Conservation (phyloP, 2,797 vertebrate species). For the Antennarius maculatus region DNA sequence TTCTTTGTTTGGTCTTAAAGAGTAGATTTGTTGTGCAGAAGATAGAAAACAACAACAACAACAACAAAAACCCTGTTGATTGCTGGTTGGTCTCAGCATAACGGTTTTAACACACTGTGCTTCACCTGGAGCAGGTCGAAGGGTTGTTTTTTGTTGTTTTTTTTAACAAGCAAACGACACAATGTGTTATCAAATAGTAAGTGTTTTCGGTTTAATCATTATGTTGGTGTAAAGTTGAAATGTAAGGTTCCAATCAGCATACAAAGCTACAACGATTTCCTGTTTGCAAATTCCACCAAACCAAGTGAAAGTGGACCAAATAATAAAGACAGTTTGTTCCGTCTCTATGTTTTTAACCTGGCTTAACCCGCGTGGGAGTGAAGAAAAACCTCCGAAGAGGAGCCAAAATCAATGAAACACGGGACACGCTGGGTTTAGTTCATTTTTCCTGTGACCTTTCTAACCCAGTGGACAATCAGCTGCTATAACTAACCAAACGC, state of each 20-base stretch:
- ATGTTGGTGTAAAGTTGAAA: neutral
- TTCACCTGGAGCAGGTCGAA: constrained; percentile 5
- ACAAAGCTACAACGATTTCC: constrained; percentile 1
- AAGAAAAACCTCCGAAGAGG: constrained; percentile 30
- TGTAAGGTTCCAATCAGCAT: neutral
- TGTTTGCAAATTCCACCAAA: constrained; percentile 1
- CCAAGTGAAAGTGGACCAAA: constrained; percentile 25
- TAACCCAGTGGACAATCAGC: constrained; percentile 35
- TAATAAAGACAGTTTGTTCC: constrained; percentile 17
- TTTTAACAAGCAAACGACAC: neutral
- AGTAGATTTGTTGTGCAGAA: too few relatives aligned
- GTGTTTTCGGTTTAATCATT: too few relatives aligned
- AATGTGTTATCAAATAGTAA: neutral
- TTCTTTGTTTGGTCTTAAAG: too few relatives aligned
- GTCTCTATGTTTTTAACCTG: constrained; percentile 43
- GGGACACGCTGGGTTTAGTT: constrained; percentile 49
- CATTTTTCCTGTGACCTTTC: constrained; percentile 66
- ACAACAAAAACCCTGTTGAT: neutral
- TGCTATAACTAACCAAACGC: constrained; percentile 16
- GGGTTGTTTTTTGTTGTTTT: neutral
- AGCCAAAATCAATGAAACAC: constrained; percentile 62
- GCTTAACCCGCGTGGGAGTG: constrained; percentile 20
- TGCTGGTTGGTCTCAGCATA: neutral
- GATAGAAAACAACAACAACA: too few relatives aligned
- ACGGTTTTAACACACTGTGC: constrained; percentile 9